phyloP scores from a whole-genome alignment of 2,888 invertebrate species.

The Leptura quadrifasciata region DNA sequence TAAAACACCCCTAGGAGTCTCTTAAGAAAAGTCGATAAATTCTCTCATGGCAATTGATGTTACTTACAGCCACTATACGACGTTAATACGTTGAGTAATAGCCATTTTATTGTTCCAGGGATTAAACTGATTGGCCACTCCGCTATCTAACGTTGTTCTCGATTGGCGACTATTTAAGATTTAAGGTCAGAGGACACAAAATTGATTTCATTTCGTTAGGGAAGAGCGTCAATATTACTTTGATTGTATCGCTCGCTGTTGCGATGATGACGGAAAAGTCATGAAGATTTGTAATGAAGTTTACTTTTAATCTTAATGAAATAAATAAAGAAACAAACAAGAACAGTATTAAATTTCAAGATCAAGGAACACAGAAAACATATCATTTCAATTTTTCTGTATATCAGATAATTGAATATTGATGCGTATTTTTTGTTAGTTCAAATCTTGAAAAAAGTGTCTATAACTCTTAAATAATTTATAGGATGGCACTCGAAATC shows the following conservation, averaged over 20 bases:
- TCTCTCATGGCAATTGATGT: not conserved
- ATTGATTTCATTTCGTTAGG: not conserved
- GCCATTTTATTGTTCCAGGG: not conserved
- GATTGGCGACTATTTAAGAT: not conserved
- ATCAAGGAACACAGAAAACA: no score
- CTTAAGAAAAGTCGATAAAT: not conserved
- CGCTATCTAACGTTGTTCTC: constrained; percentile 5
- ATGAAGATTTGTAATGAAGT: no score
- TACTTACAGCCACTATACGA: constrained; percentile 6
- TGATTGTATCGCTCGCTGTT: not conserved
- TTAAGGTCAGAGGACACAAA: not conserved
- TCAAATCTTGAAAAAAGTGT: no score
- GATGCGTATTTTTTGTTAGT: no score
- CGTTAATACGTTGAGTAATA: constrained; percentile 13
- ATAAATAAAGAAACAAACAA: no score
- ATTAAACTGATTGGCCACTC: constrained; percentile 5
- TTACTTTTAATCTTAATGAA: no score
- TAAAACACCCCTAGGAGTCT: not conserved
- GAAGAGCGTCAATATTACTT: not conserved
- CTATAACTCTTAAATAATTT: no score
- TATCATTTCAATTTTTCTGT: no score
- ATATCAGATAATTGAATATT: no score
- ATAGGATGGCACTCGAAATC: no score
- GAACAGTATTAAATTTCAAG: no score
- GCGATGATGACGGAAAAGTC: not conserved